Evolutionary conservation across 2,113 vertebrate genomes (phyloP).

Genomic region (Catagonus wagneri): DNA sequence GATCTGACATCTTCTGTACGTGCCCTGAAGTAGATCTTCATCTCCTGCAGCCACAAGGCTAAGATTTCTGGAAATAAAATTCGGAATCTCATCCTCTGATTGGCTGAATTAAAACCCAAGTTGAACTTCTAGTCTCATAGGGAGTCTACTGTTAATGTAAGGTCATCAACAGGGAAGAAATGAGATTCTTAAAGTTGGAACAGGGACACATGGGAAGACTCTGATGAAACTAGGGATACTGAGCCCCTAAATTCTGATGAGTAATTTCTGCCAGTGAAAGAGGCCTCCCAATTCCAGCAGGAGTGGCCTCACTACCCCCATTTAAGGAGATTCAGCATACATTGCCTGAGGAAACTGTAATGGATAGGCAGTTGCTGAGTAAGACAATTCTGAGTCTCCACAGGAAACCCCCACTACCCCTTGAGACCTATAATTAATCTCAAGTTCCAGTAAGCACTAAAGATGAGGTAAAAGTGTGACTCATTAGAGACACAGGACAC

Average conservation of each 20-base stretch:
- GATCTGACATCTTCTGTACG: not conserved
- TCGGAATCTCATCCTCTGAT: not conserved
- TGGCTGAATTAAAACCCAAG: not conserved
- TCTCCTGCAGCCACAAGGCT: not conserved
- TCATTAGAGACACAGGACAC: not conserved
- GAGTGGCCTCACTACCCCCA: not conserved
- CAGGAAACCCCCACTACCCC: not conserved
- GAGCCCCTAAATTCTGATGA: not conserved
- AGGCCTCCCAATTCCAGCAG: not conserved
- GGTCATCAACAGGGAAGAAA: not conserved
- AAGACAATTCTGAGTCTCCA: not conserved
- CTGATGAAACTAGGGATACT: not conserved
- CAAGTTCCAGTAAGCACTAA: not conserved
- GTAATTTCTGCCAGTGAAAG: not conserved
- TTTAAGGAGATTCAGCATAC: not conserved
- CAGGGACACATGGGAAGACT: not conserved
- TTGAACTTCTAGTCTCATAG: not conserved
- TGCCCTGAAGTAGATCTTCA: not conserved
- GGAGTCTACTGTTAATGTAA: not conserved
- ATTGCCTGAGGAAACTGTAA: not conserved
- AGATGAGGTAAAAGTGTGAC: not conserved
- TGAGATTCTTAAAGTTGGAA: not conserved
- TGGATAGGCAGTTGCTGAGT: not conserved
- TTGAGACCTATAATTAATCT: not conserved
- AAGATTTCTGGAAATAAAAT: not conserved